These are phyloP conservation scores for Brachionus calyciflorus DNA, from an alignment of 1,140 invertebrate genomes.

Conservation along the genomic window DNA sequence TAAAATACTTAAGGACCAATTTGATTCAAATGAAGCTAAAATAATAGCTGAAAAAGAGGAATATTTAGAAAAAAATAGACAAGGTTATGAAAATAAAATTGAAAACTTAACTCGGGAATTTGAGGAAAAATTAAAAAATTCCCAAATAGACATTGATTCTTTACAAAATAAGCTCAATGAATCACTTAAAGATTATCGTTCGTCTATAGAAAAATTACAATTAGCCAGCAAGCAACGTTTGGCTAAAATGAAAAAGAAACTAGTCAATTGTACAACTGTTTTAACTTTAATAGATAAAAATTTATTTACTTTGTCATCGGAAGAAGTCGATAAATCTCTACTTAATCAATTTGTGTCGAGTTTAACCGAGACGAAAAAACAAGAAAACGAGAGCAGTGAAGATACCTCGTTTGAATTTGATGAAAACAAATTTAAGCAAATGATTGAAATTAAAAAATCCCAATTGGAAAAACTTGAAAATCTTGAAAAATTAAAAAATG, in stretches of 20 bases:
- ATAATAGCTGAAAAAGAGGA: background rate
- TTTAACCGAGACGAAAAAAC: background rate
- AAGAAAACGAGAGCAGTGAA: background rate
- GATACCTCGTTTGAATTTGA: constrained; percentile 6
- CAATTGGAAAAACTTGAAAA: background rate
- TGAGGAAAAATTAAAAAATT: background rate
- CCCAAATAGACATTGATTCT: background rate
- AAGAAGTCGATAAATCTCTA: background rate
- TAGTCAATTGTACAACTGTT: background rate
- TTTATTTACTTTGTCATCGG: background rate
- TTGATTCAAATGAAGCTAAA: background rate
- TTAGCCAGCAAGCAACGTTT: background rate
- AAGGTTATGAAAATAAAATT: background rate
- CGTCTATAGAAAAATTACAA: constrained; percentile 12
- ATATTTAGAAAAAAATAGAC: background rate
- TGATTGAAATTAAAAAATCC: background rate
- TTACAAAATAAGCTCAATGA: background rate
- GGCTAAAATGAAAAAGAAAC: constrained; percentile 17
- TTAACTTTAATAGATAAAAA: constrained; percentile 2
- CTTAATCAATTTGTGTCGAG: background rate
- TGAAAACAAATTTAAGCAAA: constrained; percentile 15
- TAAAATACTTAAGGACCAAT: background rate
- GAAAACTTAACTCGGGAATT: background rate
- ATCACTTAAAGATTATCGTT: background rate
- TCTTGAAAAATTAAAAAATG: background rate